Percentiles rank a stretch among this genome's conserved stretches.
Evolutionary conservation across 2,113 vertebrate species (phyloP).

Genomic region (Pedionomus torquatus): DNA sequence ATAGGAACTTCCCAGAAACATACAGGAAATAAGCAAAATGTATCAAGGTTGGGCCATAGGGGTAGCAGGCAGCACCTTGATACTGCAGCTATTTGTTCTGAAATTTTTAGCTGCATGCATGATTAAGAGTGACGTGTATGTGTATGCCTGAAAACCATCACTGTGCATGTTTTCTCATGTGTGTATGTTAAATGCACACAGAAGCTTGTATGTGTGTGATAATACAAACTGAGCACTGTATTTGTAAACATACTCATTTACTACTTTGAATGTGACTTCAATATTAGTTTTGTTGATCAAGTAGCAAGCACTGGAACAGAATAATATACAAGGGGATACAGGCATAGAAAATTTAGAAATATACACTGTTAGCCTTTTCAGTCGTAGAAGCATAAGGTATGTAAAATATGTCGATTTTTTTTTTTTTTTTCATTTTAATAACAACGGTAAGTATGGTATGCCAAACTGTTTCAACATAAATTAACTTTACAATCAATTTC

Average conservation of each 20-base stretch:
- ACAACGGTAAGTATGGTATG: not conserved
- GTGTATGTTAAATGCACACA: not conserved
- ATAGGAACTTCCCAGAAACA: not conserved
- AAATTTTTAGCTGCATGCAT: not conserved
- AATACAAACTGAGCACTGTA: not conserved
- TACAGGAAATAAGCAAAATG: not conserved
- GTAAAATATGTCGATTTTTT: not conserved
- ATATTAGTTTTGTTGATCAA: not conserved
- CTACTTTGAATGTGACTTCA: not conserved
- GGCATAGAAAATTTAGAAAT: not conserved
- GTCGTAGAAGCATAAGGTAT: not conserved
- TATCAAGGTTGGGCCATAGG: fast-evolving
- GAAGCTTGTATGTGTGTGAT: not conserved
- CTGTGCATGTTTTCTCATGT: not conserved
- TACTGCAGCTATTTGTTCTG: not conserved
- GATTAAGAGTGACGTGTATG: not conserved
- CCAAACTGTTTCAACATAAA: not conserved
- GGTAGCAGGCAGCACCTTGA: not conserved
- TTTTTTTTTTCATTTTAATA: not conserved
- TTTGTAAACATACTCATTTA: not conserved
- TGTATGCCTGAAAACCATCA: not conserved
- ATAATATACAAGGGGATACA: not conserved
- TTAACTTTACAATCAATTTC: not conserved
- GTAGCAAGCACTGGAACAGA: not conserved
- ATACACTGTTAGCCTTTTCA: not conserved